phyloP scores from a whole-genome alignment of 2,113 vertebrate species.

The Tauraco erythrolophus region DNA sequence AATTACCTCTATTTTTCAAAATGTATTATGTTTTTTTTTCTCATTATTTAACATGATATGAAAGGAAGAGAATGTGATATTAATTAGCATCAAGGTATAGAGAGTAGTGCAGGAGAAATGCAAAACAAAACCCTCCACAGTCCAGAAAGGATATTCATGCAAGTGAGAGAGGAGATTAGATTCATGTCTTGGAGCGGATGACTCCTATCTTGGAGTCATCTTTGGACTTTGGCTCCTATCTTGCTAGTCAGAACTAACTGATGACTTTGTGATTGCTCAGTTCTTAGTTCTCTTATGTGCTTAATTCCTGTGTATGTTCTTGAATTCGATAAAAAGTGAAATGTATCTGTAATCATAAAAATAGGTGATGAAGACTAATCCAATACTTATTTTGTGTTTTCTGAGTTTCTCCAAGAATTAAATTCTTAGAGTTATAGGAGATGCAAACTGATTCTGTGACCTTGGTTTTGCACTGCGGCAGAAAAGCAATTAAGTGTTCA shows the following conservation, averaged over 20 bases:
- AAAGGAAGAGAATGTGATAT: neutral
- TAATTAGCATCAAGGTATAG: neutral
- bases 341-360: neutral
- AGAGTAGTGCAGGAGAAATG: neutral
- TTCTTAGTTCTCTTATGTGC: neutral
- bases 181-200: neutral
- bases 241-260: neutral
- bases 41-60: neutral
- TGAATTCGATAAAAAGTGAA: constrained; percentile 11
- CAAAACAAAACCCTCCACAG: neutral
- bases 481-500: neutral
- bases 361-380: neutral
- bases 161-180: neutral
- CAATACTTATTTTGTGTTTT: neutral
- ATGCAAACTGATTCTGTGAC: neutral
- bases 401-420: neutral
- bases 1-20: neutral
- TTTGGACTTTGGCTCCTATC: neutral
- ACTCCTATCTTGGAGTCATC: neutral
- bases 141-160: neutral
- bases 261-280: neutral
- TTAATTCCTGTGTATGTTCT: neutral
- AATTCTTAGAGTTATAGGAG: neutral
- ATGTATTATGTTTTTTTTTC: neutral
- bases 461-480: neutral